These are phyloP conservation scores for Erebia epiphron DNA, from an alignment of 2,888 invertebrate species.

Conservation along the genomic window DNA sequence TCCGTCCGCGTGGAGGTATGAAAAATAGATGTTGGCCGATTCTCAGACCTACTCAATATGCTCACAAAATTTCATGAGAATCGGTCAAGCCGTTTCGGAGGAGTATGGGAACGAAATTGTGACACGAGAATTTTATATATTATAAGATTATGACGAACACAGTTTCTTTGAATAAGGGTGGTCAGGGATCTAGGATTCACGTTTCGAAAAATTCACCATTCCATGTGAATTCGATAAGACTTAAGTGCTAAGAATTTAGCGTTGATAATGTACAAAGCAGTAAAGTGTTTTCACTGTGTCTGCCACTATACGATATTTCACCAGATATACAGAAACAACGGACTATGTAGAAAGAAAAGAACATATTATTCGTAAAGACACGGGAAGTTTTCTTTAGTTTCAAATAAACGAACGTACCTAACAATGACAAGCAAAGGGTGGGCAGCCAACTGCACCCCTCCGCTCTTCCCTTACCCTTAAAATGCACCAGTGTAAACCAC, in stretches of 20 bases:
- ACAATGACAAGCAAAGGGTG: constrained; percentile 63
- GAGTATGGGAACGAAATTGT: too few relatives aligned
- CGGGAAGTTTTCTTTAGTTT: constrained; percentile 75
- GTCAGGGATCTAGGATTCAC: too few relatives aligned
- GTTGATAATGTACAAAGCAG: not conserved
- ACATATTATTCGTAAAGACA: constrained; percentile 76
- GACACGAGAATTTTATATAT: too few relatives aligned
- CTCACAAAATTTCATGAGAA: too few relatives aligned
- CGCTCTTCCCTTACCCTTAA: constrained; percentile 61
- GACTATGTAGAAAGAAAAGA: constrained; percentile 68
- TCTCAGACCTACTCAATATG: too few relatives aligned
- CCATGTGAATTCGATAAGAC: not conserved
- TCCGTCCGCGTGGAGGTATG: too few relatives aligned
- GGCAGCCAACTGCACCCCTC: constrained; percentile 57
- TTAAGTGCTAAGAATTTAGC: not conserved
- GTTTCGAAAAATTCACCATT: too few relatives aligned
- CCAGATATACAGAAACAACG: constrained; percentile 67
- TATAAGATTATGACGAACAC: too few relatives aligned
- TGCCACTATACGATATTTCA: constrained; percentile 60
- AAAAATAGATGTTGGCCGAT: too few relatives aligned
- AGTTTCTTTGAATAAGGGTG: too few relatives aligned
- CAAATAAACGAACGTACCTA: constrained; percentile 73
- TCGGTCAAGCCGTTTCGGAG: too few relatives aligned
- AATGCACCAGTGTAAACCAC: constrained; percentile 55
- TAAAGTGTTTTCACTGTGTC: not conserved